Conservation (phyloP, 1,140 invertebrate species). For the Tetramorium simillimum region DNA sequence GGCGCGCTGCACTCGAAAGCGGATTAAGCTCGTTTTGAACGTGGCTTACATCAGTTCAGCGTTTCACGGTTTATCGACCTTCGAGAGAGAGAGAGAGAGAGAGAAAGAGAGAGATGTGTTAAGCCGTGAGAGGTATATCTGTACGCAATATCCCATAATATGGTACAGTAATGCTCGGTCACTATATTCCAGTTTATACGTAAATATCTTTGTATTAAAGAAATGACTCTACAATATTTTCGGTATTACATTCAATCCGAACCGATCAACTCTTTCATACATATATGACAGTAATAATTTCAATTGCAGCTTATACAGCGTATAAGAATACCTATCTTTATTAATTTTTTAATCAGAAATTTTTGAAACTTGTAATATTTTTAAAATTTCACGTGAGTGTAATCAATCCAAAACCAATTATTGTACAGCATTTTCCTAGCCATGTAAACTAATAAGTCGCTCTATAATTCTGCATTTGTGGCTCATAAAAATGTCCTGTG, state of each 20-base stretch:
- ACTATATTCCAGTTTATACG: background rate
- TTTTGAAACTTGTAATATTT: background rate
- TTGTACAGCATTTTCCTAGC: background rate
- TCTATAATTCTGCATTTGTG: background rate
- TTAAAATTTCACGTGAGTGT: background rate
- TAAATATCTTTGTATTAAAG: background rate
- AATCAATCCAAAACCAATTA: conserved; percentile 20
- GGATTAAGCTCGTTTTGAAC: conserved; percentile 55
- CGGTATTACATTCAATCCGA: background rate
- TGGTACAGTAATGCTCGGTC: background rate
- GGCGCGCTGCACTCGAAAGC: conserved; percentile 34
- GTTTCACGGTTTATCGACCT: conserved; percentile 44
- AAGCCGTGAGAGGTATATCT: conserved; percentile 30
- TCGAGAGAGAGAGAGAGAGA: conserved; percentile 3
- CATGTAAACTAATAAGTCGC: background rate
- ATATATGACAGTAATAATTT: background rate
- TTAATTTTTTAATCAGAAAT: background rate
- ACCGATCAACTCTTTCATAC: background rate
- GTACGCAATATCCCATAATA: conserved; percentile 26
- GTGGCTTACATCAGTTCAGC: conserved; percentile 52
- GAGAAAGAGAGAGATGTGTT: conserved; percentile 17
- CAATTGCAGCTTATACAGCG: background rate
- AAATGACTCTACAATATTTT: background rate
- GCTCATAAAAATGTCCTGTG: conserved; percentile 10
- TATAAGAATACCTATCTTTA: background rate